Evolutionary conservation across 2,797 vertebrate genomes (phyloP).

Genomic region (Squalus acanthias): DNA sequence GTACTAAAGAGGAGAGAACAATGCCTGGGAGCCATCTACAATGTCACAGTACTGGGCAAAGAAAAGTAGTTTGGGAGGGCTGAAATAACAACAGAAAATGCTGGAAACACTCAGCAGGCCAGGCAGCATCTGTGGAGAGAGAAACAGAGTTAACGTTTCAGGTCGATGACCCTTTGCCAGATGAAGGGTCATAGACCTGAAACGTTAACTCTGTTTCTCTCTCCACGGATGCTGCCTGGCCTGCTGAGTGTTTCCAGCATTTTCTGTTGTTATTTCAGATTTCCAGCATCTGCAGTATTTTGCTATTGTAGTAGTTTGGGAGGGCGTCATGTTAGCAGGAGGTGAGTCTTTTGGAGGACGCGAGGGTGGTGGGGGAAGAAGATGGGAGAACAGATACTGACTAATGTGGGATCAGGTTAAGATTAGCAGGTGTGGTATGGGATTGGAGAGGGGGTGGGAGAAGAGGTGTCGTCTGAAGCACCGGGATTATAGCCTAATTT

Average conservation of each 20-base stretch:
- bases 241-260: too few species aligned
- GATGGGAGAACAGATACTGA: not conserved
- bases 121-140: too few species aligned
- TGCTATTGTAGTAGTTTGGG: too few species aligned
- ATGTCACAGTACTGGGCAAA: not conserved
- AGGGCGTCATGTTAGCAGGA: not conserved
- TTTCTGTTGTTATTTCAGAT: too few species aligned
- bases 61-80: not conserved
- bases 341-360: not conserved
- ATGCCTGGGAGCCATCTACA: not conserved
- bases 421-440: not conserved
- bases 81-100: too few species aligned
- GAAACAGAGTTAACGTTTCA: too few species aligned
- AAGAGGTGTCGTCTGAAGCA: not conserved
- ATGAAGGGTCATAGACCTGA: too few species aligned
- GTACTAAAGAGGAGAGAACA: not conserved
- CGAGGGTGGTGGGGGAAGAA: not conserved
- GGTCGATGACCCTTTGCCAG: too few species aligned
- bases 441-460: not conserved
- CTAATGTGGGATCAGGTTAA: not conserved
- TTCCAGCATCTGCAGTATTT: too few species aligned
- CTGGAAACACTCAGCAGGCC: too few species aligned
- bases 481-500: not conserved
- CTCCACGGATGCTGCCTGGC: too few species aligned
- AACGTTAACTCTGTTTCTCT: too few species aligned